phyloP scores from a whole-genome alignment of 2,888 invertebrate genomes.

The Sesia bembeciformis region DNA sequence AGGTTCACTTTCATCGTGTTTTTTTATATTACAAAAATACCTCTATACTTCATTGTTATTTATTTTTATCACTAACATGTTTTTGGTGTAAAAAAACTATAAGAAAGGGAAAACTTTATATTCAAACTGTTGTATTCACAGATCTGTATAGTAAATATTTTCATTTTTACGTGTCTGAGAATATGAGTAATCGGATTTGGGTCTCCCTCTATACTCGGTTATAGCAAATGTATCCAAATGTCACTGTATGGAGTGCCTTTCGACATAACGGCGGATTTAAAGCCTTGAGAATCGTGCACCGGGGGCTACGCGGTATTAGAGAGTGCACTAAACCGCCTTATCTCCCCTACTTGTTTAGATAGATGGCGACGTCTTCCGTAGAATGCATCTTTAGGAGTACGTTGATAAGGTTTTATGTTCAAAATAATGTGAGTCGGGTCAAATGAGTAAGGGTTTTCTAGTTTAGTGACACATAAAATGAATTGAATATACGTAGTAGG shows the following conservation, averaged over 20 bases:
- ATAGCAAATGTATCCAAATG: slow-evolving; percentile 13
- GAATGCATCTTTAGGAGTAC: slow-evolving; percentile 50
- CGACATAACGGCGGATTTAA: slow-evolving; percentile 37
- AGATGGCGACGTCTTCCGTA: slow-evolving; percentile 45
- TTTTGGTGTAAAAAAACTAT: not conserved
- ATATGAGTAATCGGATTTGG: slow-evolving; percentile 14
- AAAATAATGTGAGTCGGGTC: slow-evolving; percentile 34
- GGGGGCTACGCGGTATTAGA: slow-evolving; percentile 30
- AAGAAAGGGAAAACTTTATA: not conserved
- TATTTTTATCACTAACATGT: not conserved
- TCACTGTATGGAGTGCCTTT: slow-evolving; percentile 19
- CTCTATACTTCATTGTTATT: too few relatives aligned
- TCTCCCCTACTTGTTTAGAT: slow-evolving; percentile 58
- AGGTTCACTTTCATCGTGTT: not conserved
- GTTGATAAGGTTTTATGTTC: slow-evolving; percentile 55
- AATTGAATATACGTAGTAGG: not conserved
- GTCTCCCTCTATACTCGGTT: slow-evolving; percentile 5
- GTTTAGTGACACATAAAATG: not conserved
- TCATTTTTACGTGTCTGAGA: not conserved
- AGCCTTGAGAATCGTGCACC: slow-evolving; percentile 36
- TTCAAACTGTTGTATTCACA: not conserved
- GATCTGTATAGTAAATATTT: not conserved
- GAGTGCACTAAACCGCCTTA: slow-evolving; percentile 54
- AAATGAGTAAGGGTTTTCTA: slow-evolving; percentile 18
- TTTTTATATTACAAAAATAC: not conserved